Conservation (phyloP, 2,797 vertebrate species). For the Cephalopachus bancanus region DNA sequence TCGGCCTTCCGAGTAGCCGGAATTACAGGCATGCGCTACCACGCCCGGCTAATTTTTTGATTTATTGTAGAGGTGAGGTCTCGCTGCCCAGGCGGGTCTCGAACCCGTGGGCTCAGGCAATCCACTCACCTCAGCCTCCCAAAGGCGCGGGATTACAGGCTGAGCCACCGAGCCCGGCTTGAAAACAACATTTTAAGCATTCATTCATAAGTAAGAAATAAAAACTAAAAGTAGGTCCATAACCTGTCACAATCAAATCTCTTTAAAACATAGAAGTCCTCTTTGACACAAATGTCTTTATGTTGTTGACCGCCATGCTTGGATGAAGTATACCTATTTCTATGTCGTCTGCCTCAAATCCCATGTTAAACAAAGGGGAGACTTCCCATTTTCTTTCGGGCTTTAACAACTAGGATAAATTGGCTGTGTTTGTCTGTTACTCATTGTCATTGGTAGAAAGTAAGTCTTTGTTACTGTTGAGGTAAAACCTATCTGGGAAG, state of each 20-base stretch:
- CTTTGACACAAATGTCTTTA: conserved; percentile 22
- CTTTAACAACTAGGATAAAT: conserved; percentile 75
- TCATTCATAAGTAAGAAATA: conserved; percentile 36
- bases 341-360: conserved; percentile 46
- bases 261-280: conserved; percentile 59
- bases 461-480: conserved; percentile 75
- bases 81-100: no score
- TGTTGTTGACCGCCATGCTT: conserved; percentile 25
- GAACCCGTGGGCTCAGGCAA: no score
- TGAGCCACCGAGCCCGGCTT: no score
- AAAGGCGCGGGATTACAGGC: no score
- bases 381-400: conserved; percentile 69
- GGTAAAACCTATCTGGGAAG: conserved; percentile 74
- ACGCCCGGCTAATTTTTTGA: no score
- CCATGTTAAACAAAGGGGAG: conserved; percentile 62
- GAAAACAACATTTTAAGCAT: conserved; percentile 10
- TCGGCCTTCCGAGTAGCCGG: no score
- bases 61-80: no score
- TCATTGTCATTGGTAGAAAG: conserved; percentile 75
- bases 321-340: conserved; percentile 52
- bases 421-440: conserved; percentile 68
- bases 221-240: conserved; percentile 63
- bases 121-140: no score
- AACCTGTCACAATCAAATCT: neutral
- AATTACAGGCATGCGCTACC: no score